Percentiles rank a stretch among this genome's conserved stretches.
phyloP scores from a whole-genome alignment of 2,797 vertebrate genomes.

The Pangasius macronema region DNA sequence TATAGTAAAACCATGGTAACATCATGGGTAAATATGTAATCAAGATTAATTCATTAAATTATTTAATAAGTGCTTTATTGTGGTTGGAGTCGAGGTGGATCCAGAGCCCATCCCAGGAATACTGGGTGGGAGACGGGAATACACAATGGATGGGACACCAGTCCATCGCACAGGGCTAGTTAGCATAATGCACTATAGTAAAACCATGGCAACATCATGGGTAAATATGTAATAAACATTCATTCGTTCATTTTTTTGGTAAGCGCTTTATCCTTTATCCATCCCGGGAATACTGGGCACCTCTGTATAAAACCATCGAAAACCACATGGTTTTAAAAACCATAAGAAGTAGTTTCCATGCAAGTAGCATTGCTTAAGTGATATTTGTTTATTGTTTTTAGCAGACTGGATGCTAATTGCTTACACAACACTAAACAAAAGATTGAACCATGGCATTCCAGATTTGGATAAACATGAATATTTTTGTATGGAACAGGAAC shows the following conservation, averaged over 20 bases:
- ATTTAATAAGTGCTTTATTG: not conserved
- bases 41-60: not conserved
- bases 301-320: not conserved
- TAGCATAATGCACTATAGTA: not conserved
- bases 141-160: not conserved
- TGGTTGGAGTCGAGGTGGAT: not conserved
- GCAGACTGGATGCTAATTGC: conserved; percentile 50
- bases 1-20: not conserved
- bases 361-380: conserved; percentile 34
- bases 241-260: not conserved
- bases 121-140: not conserved
- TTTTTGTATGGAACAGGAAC: conserved; percentile 29
- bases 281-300: not conserved
- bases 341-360: not conserved
- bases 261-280: too few relatives aligned
- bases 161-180: not conserved
- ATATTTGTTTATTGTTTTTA: conserved; percentile 29
- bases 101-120: not conserved
- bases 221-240: not conserved
- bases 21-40: not conserved
- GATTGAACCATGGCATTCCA: conserved; percentile 38
- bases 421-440: conserved; percentile 48
- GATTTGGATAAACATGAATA: conserved; percentile 29
- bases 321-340: not conserved
- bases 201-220: not conserved